Conservation (phyloP, 1,140 invertebrate genomes). For the Diorhabda sublineata region DNA sequence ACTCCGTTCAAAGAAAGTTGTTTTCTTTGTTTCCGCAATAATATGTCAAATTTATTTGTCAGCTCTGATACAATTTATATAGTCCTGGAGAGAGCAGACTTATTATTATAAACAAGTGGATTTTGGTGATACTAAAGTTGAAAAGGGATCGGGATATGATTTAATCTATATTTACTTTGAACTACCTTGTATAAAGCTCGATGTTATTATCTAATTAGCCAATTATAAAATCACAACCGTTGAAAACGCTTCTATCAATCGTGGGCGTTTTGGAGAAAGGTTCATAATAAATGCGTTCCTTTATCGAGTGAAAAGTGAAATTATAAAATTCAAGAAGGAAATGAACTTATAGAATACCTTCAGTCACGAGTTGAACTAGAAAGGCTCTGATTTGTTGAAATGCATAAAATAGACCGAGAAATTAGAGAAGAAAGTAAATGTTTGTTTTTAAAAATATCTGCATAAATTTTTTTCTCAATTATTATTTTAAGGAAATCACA, state of each 20-base stretch:
- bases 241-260: neutral
- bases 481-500: no score
- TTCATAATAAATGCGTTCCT: constrained; percentile 7
- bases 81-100: no score
- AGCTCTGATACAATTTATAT: no score
- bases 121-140: no score
- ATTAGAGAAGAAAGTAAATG: neutral
- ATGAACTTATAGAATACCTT: neutral
- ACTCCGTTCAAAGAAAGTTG: no score
- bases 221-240: constrained; percentile 2
- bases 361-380: constrained; percentile 22
- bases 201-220: constrained; percentile 9
- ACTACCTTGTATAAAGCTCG: neutral
- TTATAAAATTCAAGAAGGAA: constrained; percentile 17
- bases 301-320: constrained; percentile 14
- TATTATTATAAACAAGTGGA: no score
- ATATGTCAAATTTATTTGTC: no score
- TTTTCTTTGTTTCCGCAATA: no score
- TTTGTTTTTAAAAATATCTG: no score
- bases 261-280: constrained; percentile 14
- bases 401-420: neutral
- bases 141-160: no score
- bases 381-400: constrained; percentile 13
- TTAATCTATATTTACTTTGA: no score
- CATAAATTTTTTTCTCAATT: no score